phyloP scores from a whole-genome alignment of 2,888 invertebrate genomes.

The Sarcophaga caerulescens region DNA sequence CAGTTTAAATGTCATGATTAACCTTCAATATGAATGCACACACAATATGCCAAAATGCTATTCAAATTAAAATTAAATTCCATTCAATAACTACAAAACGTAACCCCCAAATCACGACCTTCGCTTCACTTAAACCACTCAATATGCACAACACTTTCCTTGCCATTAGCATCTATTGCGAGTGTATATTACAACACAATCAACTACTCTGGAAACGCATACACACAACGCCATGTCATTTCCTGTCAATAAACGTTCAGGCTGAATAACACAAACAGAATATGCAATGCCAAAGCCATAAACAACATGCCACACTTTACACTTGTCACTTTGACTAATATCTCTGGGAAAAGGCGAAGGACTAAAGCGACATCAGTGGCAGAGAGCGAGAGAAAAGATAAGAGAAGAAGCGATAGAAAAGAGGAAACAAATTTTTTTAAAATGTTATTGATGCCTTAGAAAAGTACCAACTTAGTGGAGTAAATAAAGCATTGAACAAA shows the following conservation, averaged over 20 bases:
- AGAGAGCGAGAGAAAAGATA: neutral
- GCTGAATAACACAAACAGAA: slow-evolving; percentile 25
- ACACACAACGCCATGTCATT: slow-evolving; percentile 25
- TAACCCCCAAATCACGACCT: neutral
- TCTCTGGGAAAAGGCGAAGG: slow-evolving; percentile 15
- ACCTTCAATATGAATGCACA: no score
- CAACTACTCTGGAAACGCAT: neutral
- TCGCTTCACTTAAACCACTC: neutral
- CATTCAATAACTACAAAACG: neutral
- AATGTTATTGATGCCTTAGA: slow-evolving; percentile 22
- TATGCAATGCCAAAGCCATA: slow-evolving; percentile 24
- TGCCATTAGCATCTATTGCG: neutral
- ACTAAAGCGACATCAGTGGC: neutral
- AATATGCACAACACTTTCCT: neutral
- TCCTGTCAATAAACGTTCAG: slow-evolving; percentile 37
- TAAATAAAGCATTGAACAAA: slow-evolving; percentile 35
- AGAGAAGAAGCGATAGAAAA: neutral
- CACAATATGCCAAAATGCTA: no score
- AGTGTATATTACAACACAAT: neutral
- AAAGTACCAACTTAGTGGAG: slow-evolving; percentile 13
- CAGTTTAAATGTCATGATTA: no score
- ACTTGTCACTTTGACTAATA: slow-evolving; percentile 55
- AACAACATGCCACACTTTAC: slow-evolving; percentile 41
- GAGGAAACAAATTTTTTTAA: slow-evolving; percentile 21
- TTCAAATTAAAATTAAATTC: neutral